These are phyloP conservation scores for Tinamus guttatus DNA, from an alignment of 2,113 vertebrate genomes.

Conservation along the genomic window DNA sequence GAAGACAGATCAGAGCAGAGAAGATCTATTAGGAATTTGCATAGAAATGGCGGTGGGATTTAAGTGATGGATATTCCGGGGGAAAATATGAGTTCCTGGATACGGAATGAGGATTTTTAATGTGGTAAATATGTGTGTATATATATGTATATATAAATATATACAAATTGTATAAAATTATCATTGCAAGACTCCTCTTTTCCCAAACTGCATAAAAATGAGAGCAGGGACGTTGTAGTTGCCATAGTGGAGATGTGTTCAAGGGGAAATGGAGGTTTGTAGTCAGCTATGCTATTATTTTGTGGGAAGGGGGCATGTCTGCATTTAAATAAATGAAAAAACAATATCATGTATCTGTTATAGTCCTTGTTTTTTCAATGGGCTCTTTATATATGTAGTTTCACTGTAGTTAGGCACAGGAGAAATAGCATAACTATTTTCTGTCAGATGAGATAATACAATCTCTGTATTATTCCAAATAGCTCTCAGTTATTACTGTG, in stretches of 20 bases:
- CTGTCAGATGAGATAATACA: background rate
- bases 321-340: background rate
- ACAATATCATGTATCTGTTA: background rate
- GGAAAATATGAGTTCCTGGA: background rate
- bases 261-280: background rate
- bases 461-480: background rate
- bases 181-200: background rate
- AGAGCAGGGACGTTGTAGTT: background rate
- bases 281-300: background rate
- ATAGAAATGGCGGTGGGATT: fast-evolving
- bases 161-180: background rate
- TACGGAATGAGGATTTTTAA: background rate
- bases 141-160: too few species aligned
- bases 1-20: background rate
- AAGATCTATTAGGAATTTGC: background rate
- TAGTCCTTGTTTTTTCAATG: background rate
- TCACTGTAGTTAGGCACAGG: background rate
- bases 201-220: background rate
- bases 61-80: background rate
- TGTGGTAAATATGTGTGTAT: background rate
- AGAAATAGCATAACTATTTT: background rate
- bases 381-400: background rate
- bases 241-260: background rate
- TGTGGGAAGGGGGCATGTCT: background rate
- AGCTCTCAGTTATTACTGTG: background rate